Conservation (phyloP, 2,113 vertebrate genomes). For the Cyprinodon brontotheroides region DNA sequence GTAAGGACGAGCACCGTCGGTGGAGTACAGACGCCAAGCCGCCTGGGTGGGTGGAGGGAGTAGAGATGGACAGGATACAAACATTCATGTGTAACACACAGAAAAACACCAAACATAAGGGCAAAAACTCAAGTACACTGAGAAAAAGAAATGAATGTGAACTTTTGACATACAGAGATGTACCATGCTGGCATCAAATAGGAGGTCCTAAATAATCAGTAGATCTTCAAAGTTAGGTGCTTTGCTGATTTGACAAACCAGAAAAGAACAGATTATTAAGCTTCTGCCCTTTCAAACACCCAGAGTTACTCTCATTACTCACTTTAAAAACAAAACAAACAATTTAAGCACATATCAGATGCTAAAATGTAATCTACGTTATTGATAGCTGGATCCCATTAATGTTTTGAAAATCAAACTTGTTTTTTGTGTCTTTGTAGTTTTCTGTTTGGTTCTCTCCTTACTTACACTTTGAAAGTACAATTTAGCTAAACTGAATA, state of each 20-base stretch:
- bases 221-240: neutral
- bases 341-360: neutral
- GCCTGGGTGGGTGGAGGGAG: constrained; percentile 80
- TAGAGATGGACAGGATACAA: constrained; percentile 48
- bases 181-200: constrained; percentile 41
- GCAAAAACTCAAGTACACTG: constrained; percentile 53
- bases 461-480: no score
- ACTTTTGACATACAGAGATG: constrained; percentile 19
- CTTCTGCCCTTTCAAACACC: neutral
- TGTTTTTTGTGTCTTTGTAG: no score
- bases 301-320: neutral
- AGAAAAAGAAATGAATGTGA: constrained; percentile 41
- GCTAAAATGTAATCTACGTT: neutral
- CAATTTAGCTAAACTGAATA: no score
- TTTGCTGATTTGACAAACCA: neutral
- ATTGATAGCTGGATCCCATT: no score
- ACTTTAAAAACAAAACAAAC: no score
- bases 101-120: constrained; percentile 30
- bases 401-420: no score
- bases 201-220: neutral
- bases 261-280: neutral
- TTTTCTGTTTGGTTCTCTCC: no score
- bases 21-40: constrained; percentile 89
- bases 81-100: constrained; percentile 34
- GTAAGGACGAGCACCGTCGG: constrained; percentile 83